Evolutionary conservation across 2,113 vertebrate species (phyloP).

Genomic region (Actenoides hombroni): DNA sequence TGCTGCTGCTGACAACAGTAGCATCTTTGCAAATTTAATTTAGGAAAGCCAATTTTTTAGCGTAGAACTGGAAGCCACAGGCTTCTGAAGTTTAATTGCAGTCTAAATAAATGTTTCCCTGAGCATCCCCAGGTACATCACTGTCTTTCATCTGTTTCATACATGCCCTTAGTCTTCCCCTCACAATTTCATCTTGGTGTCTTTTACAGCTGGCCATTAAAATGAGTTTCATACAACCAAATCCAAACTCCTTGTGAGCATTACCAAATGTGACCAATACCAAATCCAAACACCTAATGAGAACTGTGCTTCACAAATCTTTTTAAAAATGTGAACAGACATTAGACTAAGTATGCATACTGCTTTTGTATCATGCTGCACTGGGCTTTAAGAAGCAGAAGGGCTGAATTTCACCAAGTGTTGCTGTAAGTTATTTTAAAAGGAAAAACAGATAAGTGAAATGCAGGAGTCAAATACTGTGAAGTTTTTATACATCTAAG

Average conservation of each 20-base stretch:
- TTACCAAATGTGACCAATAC: too few species aligned
- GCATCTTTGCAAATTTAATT: slow-evolving; percentile 15
- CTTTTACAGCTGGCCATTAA: not conserved
- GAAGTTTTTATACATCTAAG: not conserved
- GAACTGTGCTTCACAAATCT: not conserved
- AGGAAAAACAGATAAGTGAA: not conserved
- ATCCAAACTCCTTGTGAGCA: not conserved
- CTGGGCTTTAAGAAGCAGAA: not conserved
- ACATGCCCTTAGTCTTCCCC: not conserved
- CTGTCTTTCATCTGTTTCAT: not conserved
- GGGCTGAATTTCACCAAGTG: rapidly evolving
- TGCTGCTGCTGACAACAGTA: not conserved
- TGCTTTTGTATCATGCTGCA: not conserved
- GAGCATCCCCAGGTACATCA: not conserved
- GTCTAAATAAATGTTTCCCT: not conserved
- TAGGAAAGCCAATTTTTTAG: not conserved
- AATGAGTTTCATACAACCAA: not conserved
- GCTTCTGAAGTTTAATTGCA: not conserved
- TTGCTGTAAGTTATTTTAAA: not conserved
- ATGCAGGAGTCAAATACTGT: not conserved
- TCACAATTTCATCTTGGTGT: not conserved
- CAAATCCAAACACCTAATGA: too few species aligned
- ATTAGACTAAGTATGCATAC: not conserved
- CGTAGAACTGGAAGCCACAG: not conserved
- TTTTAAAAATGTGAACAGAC: not conserved